Conservation (phyloP, 2,797 vertebrate genomes). For the Tapirus indicus region DNA sequence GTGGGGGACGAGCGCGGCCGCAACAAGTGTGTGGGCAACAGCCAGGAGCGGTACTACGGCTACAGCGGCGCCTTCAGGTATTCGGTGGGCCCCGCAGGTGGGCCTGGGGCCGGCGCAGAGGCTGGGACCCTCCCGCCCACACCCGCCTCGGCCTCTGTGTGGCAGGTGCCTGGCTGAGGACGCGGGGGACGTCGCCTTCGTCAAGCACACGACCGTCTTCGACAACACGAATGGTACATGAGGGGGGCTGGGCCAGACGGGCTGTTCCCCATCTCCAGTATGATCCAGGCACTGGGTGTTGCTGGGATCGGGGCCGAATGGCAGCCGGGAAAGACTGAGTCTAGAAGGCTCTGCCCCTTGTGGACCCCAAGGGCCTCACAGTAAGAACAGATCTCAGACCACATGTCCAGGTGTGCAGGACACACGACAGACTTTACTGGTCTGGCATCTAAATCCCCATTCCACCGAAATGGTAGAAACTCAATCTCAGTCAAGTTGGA, state of each 20-base stretch:
- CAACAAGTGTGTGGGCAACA: constrained; percentile 92
- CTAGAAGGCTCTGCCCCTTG: background rate
- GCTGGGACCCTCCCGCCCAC: background rate
- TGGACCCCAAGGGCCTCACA: background rate
- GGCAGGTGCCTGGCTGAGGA: constrained; percentile 92
- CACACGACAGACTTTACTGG: background rate
- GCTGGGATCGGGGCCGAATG: background rate
- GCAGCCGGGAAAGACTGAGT: background rate
- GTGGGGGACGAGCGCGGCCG: constrained; percentile 90
- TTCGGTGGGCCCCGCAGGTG: fast-evolving
- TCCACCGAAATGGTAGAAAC: background rate
- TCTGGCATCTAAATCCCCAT: background rate
- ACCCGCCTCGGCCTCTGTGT: background rate
- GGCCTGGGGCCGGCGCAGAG: fast-evolving
- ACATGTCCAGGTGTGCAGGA: background rate
- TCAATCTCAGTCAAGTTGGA: background rate
- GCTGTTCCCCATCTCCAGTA: background rate
- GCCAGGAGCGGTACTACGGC: constrained; percentile 93
- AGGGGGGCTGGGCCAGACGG: background rate
- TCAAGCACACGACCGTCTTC: constrained; percentile 95
- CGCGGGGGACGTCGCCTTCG: constrained; percentile 95
- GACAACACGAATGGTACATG: constrained; percentile 95
- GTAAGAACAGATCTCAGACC: background rate
- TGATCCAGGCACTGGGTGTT: background rate
- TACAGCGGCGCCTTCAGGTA: constrained; percentile 97